A percentile compares a stretch with the other conserved stretches of the same genome.
Conservation (phyloP, 2,797 vertebrate species). For the Oreortyx pictus region DNA sequence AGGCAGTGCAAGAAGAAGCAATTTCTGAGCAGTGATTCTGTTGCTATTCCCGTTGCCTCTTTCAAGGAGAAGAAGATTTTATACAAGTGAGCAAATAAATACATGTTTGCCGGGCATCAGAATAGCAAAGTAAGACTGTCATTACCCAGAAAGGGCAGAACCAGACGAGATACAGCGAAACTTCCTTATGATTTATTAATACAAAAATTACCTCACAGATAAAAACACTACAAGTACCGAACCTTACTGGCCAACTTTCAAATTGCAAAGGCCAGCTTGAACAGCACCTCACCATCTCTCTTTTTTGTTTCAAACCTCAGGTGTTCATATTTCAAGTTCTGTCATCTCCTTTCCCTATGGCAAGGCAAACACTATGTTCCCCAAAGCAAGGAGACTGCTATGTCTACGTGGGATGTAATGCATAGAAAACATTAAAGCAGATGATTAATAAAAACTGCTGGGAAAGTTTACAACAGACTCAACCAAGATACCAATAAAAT, state of each 20-base stretch:
- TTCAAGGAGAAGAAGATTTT: not conserved
- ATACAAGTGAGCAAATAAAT: not conserved
- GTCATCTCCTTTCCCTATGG: not conserved
- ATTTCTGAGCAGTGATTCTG: not conserved
- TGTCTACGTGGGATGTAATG: not conserved
- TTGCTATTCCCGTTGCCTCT: not conserved
- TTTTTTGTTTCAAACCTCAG: not conserved
- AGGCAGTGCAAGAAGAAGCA: not conserved
- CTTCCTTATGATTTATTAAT: not conserved
- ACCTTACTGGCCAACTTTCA: not conserved
- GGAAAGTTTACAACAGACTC: not conserved
- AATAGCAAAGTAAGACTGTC: not conserved
- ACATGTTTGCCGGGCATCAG: not conserved
- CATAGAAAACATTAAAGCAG: not conserved
- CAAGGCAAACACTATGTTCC: not conserved
- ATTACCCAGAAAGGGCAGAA: not conserved
- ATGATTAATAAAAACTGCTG: not conserved
- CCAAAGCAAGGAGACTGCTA: not conserved
- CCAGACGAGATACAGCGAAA: accelerated
- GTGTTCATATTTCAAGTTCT: not conserved
- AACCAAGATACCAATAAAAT: not conserved
- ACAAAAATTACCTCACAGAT: not conserved
- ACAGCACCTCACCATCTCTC: not conserved
- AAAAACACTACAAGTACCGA: not conserved
- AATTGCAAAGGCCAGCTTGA: not conserved